Evolutionary conservation across 2,888 invertebrate species (phyloP).

Genomic region (Brachyptera risi): DNA sequence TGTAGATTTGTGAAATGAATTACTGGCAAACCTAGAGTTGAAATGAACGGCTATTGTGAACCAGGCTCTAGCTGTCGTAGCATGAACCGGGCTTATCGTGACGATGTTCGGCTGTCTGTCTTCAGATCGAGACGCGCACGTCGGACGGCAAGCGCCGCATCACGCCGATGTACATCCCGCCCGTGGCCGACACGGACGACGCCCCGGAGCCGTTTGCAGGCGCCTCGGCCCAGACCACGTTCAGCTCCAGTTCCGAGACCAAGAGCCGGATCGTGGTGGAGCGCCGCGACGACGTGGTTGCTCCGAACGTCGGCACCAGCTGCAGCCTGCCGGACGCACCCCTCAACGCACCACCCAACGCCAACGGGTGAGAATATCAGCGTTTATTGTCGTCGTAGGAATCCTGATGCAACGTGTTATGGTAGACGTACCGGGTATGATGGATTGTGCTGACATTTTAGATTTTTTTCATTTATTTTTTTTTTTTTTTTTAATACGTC

Average conservation of each 20-base stretch:
- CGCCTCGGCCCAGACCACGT: constrained; percentile 44
- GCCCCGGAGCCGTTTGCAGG: constrained; percentile 8
- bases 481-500: too few relatives aligned
- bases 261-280: constrained; percentile 80
- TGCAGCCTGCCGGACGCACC: constrained; percentile 35
- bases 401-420: too few relatives aligned
- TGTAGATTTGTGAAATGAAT: too few relatives aligned
- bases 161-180: constrained; percentile 91
- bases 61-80: too few relatives aligned
- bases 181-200: constrained; percentile 53
- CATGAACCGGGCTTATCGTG: too few relatives aligned
- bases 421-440: too few relatives aligned
- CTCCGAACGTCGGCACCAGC: constrained; percentile 48
- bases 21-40: too few relatives aligned
- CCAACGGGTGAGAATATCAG: constrained; percentile 9
- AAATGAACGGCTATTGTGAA: too few relatives aligned
- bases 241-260: constrained; percentile 71
- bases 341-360: constrained; percentile 33
- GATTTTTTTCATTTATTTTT: too few relatives aligned
- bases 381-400: too few relatives aligned
- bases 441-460: too few relatives aligned
- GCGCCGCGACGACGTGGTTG: constrained; percentile 61
- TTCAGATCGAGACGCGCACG: constrained; percentile 90
- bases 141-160: constrained; percentile 94
- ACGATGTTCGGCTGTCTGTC: too few relatives aligned